phyloP scores from a whole-genome alignment of 2,113 vertebrate species.

The Meles meles region DNA sequence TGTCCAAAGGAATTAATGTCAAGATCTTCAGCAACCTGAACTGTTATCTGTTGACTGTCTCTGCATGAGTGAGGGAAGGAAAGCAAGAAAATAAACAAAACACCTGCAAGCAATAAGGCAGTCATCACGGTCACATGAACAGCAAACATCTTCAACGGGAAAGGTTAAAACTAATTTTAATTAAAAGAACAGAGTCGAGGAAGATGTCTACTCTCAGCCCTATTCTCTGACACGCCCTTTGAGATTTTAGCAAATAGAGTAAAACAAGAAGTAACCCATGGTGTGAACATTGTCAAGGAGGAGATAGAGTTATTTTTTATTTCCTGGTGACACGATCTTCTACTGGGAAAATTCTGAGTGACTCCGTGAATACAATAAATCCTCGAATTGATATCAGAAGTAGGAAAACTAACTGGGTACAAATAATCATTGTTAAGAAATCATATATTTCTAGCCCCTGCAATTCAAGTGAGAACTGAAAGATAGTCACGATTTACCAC shows the following conservation, averaged over 20 bases:
- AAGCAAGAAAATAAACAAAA: background rate
- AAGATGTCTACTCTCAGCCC: rapidly evolving
- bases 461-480: background rate
- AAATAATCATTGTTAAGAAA: background rate
- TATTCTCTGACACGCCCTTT: rapidly evolving
- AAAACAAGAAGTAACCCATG: background rate
- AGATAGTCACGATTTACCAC: background rate
- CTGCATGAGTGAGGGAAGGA: background rate
- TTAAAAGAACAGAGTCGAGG: background rate
- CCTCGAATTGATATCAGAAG: no score
- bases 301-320: background rate
- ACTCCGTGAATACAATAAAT: background rate
- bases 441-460: background rate
- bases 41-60: background rate
- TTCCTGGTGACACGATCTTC: no score
- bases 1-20: background rate
- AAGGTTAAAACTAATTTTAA: background rate
- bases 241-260: background rate
- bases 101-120: background rate
- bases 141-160: no score
- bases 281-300: rapidly evolving
- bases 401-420: background rate
- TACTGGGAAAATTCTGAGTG: background rate
- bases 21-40: background rate
- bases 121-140: rapidly evolving